phyloP scores from a whole-genome alignment of 2,113 vertebrate genomes.

The Ptilorrhoa leucosticta region DNA sequence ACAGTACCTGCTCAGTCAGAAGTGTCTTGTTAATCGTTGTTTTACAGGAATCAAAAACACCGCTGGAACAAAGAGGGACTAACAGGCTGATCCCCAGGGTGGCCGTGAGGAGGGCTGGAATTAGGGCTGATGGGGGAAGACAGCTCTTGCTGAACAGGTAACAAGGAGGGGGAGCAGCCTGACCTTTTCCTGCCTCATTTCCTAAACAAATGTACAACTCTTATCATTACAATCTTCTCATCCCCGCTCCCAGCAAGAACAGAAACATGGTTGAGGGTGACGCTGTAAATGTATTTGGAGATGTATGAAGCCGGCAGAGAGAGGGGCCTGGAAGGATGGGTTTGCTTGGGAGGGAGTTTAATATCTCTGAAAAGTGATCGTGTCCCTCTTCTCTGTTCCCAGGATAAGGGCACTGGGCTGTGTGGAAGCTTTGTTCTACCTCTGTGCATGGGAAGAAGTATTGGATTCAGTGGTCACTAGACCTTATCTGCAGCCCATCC shows the following conservation, averaged over 20 bases:
- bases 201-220: neutral
- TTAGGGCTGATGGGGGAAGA: neutral
- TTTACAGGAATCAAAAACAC: neutral
- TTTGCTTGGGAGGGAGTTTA: neutral
- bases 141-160: neutral
- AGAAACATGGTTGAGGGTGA: neutral
- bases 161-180: neutral
- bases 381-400: neutral
- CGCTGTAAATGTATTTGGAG: neutral
- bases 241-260: neutral
- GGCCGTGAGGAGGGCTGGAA: neutral
- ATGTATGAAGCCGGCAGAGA: neutral
- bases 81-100: neutral
- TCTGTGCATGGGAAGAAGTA: neutral
- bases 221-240: neutral
- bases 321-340: neutral
- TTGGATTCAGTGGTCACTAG: neutral
- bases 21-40: constrained; percentile 19
- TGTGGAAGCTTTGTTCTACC: neutral
- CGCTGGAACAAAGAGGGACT: neutral
- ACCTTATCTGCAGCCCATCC: neutral
- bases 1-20: neutral
- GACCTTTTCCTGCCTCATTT: neutral
- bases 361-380: neutral
- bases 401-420: neutral